Evolutionary conservation across 2,113 vertebrate species (phyloP).

Genomic region (Nyctereutes procyonoides): DNA sequence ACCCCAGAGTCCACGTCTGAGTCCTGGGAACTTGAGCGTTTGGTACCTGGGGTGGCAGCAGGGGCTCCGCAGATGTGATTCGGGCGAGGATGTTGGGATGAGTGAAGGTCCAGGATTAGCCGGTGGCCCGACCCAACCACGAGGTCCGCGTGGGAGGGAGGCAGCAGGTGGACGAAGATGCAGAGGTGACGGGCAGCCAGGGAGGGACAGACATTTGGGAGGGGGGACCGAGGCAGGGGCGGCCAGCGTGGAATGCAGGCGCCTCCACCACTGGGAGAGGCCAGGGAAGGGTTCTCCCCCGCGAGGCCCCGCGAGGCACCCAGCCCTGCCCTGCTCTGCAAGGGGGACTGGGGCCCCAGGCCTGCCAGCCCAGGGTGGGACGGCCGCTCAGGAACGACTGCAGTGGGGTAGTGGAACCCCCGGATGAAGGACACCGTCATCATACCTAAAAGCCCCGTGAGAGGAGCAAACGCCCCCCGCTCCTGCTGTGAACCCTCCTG

Average conservation of each 20-base stretch:
- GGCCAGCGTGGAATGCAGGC: fast-evolving
- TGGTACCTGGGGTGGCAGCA: fast-evolving
- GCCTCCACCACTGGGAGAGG: too few species aligned
- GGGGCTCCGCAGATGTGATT: neutral
- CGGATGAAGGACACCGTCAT: neutral
- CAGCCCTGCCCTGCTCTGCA: fast-evolving
- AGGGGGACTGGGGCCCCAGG: fast-evolving
- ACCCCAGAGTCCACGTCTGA: neutral
- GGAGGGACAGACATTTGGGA: fast-evolving
- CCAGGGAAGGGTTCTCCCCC: too few species aligned
- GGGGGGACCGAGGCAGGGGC: neutral
- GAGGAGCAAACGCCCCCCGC: too few species aligned
- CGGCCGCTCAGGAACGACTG: fast-evolving
- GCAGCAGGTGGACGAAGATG: fast-evolving
- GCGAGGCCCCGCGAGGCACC: fast-evolving
- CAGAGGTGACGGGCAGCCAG: fast-evolving
- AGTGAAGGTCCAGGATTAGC: neutral
- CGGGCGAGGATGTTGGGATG: neutral
- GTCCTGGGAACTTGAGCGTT: fast-evolving
- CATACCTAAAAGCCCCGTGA: too few species aligned
- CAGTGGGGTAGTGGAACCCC: fast-evolving
- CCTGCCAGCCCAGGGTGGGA: fast-evolving
- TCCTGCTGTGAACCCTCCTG: too few species aligned
- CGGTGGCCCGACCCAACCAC: fast-evolving
- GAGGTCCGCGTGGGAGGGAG: fast-evolving